Evolutionary conservation across 2,888 invertebrate species (phyloP), one percentile per base, ranked within the genome.

Genomic region (Microplitis manilae): DNA sequence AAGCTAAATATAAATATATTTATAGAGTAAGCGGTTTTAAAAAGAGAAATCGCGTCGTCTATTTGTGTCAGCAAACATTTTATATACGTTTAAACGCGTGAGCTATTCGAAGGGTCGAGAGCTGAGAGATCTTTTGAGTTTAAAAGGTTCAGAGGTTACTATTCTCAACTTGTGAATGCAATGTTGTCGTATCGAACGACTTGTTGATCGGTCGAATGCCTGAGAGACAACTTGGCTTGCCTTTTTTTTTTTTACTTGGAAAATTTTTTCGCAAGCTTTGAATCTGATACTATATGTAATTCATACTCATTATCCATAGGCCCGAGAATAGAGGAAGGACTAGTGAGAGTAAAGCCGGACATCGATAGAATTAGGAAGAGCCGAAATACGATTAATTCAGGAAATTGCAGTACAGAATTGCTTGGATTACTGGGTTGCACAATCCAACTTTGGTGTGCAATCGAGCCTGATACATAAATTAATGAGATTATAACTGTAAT

Each of bases 161-260:
- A 84, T 84, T 83, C 84, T 84, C 78, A 73, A 75, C 74, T 75
- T 73, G 62, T 65, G 74, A 73, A 76, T 68, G 65, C 75, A 64
- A 62, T 77, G 69, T 50, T 77, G 69, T 50, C 20, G 40, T 59
- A 76, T 80, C 13, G 50, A 50, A 80, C 82, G 80, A 83, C 84
- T 83, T 83, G 84, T 84, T 83, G 83, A 84, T 84, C 83, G 73
- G 76, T 67, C 41, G 13, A 73, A 61, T 78, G 39, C 30, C 17
- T 20, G 20, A 30, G 30, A 30, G 30, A 30, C 30, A 30, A 67
- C 30, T 67, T 30, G 7, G 5, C 30, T 38, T 67, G n/a, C 30
- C n/a, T 67, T 39, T 67, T 13, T 67, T 38, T 67, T 38, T n/a
- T 67, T 65, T n/a, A 67, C 38, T 6, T 67, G 5, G 30, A 38